Evolutionary conservation across 2,888 invertebrate genomes (phyloP), one percentile per base, ranked within the genome.

Genomic region (Dilophus febrilis): DNA sequence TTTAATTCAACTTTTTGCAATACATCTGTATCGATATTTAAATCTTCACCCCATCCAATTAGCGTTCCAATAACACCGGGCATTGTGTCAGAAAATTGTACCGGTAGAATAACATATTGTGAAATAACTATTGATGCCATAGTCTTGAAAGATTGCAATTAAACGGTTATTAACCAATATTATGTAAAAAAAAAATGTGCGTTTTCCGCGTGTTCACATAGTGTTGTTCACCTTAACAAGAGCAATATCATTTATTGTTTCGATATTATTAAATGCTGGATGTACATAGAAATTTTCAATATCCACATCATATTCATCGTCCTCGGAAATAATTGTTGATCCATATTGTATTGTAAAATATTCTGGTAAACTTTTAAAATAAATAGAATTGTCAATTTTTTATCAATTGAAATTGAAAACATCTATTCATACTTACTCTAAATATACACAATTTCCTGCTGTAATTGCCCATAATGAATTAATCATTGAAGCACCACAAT

Each of bases 1-100:
- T 55, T 52, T 22, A 65, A 48, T 11, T 56, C 48, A 2, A 61
- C 65, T 45, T 58, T 56, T 42, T 65, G 63, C 26, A 66, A 45
- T 16, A 51, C 22, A 22, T 22, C 22, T 22, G 22, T 22, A 22
- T 4, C 4, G 8, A 22, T 22, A 22, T 22, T 22, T 8, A 22
- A 22, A 22, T 38, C 42, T 3, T 55, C 39, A 1, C 62, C 64
- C 64, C 63, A 63, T 14, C 63, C 63, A n/a, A 56, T 48, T 3
- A 63, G 46, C 2, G 48, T 43, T 10, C 51, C 59, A n/a, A 46
- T 44, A 17, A 45, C 45, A 28, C 51, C 49, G 16, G 36, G 43
- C 4, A 42, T 34, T 10, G 38, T 37, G 12, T 33, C 11, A 13
- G 40, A 35, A 29, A 7, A 35, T 49, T 7, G 44, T 40, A 16